These are phyloP conservation scores for Siniperca knerii DNA, from an alignment of 2,113 vertebrate genomes.

Conservation along the genomic window DNA sequence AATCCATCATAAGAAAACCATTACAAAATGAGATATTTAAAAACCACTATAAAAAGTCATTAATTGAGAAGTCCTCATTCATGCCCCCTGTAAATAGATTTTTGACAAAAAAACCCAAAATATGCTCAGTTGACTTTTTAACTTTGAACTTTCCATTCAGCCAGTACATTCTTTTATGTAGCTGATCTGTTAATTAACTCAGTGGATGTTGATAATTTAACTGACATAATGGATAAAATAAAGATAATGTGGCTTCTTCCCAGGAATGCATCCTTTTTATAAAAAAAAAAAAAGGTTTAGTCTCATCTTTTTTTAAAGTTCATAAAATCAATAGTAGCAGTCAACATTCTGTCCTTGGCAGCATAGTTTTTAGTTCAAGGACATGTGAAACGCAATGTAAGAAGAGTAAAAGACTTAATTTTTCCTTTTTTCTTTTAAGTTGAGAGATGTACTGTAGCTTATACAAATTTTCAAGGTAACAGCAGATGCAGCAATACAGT, in stretches of 20 bases:
- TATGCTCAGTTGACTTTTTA: not conserved
- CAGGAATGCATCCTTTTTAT: not conserved
- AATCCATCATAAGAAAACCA: no score
- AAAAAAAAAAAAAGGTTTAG: not conserved
- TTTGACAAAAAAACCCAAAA: not conserved
- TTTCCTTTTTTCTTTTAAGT: not conserved
- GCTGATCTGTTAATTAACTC: not conserved
- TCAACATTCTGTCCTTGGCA: not conserved
- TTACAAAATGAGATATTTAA: no score
- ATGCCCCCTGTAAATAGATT: no score
- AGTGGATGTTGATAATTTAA: not conserved
- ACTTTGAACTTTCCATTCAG: slow-evolving; percentile 28
- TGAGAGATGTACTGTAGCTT: not conserved
- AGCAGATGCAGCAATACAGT: not conserved
- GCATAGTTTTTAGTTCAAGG: not conserved
- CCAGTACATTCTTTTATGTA: not conserved
- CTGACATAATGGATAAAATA: not conserved
- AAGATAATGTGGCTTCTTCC: not conserved
- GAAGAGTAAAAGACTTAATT: not conserved
- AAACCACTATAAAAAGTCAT: no score
- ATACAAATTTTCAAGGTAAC: not conserved
- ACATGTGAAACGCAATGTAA: not conserved
- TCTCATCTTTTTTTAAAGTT: not conserved
- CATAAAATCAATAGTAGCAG: not conserved
- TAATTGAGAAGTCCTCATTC: no score